Base-by-base conservation (phyloP, 2,888 invertebrate genomes). In the Ormyrus labotus region DNA sequence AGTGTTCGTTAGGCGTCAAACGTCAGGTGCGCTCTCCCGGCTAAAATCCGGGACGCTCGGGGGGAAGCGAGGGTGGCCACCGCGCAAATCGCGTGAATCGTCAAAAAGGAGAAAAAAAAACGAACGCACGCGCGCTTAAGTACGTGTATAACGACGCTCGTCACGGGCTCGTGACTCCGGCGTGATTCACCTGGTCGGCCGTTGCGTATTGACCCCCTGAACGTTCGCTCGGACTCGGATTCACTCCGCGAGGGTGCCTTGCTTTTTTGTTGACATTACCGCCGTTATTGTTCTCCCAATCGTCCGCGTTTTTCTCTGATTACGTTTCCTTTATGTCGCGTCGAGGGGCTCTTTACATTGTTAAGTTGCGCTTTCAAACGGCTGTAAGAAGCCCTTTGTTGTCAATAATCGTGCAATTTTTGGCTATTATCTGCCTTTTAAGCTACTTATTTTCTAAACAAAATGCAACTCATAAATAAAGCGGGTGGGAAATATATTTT, bases 171-270 rank as follows among this genome's bases (percentile, higher is more conserved):
- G 84, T 89, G 88, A 89, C 85, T 89, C 82, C 85, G 89, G 89
- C 90, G 90, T 90, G 90, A 90, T 91, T 91, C 90, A 91, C 90
- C 90, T 91, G 90, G 90, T 83, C 85, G 83, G 83, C 84, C 83
- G 84, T 84, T 84, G 83, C 83, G 70, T 83, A 80, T 78, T 60
- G 73, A 78, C 71, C 76, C 67, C 65, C 34, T 58, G 48, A 53
- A 10, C 76, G 72, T 77, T 77, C 68, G 77, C 68, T 70, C 19
- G 47, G 51, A n/a, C 47, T 53, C 19, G 58, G 61, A 71, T 71
- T 71, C 65, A 51, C 6, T 7, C 10, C 10, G 61, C 48, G n/a
- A 67, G 63, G 58, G 58, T 57, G 47, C 5, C 3, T 7, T 45
- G 47, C n/a, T 19, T 73, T 78, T 73, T 69, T 73, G 69, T 69